phyloP scores from a whole-genome alignment of 2,888 invertebrate genomes.

The Hymenopus coronatus region DNA sequence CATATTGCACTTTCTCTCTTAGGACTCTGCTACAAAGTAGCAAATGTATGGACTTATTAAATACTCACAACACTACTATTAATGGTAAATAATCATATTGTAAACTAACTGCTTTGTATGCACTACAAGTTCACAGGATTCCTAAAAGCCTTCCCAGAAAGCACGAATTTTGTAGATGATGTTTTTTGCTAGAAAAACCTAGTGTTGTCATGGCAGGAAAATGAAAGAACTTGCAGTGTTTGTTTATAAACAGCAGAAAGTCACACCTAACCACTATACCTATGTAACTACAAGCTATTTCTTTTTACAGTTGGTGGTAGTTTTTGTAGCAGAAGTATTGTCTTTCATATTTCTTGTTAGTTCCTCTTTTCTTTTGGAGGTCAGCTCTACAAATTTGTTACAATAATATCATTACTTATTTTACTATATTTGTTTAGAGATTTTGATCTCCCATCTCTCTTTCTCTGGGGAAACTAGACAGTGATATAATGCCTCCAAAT shows the following conservation, averaged over 20 bases:
- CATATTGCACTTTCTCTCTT: not conserved
- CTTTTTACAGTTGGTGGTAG: not conserved
- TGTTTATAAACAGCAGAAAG: not conserved
- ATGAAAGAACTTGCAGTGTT: conserved; percentile 1
- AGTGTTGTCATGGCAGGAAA: not conserved
- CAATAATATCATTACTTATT: not conserved
- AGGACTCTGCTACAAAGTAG: not conserved
- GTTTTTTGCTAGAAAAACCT: conserved; percentile 6
- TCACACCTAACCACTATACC: not conserved
- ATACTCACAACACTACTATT: conserved; percentile 10
- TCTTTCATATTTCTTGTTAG: not conserved
- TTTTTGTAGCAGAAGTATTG: not conserved
- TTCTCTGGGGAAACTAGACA: not conserved
- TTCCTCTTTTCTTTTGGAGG: not conserved
- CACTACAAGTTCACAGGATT: conserved; percentile 16
- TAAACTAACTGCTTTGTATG: conserved; percentile 13
- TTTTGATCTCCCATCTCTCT: not conserved
- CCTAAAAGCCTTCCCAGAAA: conserved; percentile 11
- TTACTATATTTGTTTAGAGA: not conserved
- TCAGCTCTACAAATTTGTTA: not conserved
- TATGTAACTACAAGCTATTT: not conserved
- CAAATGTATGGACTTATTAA: not conserved
- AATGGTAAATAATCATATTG: conserved; percentile 7
- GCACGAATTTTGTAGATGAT: conserved; percentile 21
- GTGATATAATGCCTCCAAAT: not conserved